These are phyloP conservation scores for Temnopleurus reevesii DNA, from an alignment of 53 echinoderm and acorn worm species.

Conservation along the genomic window DNA sequence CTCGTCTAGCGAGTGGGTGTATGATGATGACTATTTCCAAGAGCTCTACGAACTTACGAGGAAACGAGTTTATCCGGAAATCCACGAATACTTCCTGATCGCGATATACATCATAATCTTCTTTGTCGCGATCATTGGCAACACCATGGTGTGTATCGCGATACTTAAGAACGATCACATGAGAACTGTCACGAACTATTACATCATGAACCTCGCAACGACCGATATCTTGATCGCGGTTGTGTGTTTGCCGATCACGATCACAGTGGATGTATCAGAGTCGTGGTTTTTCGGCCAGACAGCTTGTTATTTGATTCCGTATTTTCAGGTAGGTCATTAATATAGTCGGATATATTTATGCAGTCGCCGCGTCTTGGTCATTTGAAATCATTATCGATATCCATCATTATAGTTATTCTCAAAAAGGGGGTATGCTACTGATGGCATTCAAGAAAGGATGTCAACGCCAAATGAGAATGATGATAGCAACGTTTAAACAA, in stretches of 20 bases:
- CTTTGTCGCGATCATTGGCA: constrained; percentile 69
- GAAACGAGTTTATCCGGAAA: constrained; percentile 59
- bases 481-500: too few species aligned
- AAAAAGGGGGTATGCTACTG: too few species aligned
- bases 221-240: constrained; percentile 76
- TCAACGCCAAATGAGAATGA: too few species aligned
- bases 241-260: constrained; percentile 72
- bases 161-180: constrained; percentile 80
- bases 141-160: constrained; percentile 77
- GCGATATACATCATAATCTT: constrained; percentile 67
- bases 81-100: constrained; percentile 81
- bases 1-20: neutral
- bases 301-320: constrained; percentile 71
- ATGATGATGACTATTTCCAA: neutral
- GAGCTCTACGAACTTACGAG: constrained; percentile 40
- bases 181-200: constrained; percentile 86
- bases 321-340: constrained; percentile 74
- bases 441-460: too few species aligned
- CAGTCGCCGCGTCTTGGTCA: too few species aligned
- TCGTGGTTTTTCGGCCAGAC: constrained; percentile 84
- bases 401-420: too few species aligned
- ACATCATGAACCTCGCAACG: constrained; percentile 76
- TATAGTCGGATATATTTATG: too few species aligned
- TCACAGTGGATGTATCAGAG: constrained; percentile 72
- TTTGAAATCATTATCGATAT: too few species aligned